Evolutionary conservation across 2,888 invertebrate species (phyloP), one percentile per base, ranked within the genome.

Genomic region (Catocala nupta): DNA sequence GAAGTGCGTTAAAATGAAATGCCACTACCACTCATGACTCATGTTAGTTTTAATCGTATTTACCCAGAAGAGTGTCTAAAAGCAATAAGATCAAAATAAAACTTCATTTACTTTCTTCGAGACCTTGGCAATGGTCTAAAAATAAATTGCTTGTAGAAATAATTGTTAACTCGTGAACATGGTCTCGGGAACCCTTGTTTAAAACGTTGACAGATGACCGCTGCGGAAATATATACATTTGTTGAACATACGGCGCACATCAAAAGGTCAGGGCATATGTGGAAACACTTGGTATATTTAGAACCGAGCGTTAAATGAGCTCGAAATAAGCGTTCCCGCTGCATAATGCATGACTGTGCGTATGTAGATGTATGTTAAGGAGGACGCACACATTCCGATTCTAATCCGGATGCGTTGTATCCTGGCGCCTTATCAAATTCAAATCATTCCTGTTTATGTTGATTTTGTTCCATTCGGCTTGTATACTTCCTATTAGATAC

Each of bases 191-290:
- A 81, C 82, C 82, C 81, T 81, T 79, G 79, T 83, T 81, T 75
- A 72, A 82, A 72, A 73, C 65, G 69, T 73, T 81, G 84, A 85
- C 84, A 84, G 82, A 84, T 81, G 87, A 83, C 85, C 81, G 81
- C 75, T 81, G 75, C 83, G 84, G 80, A 85, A 83, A 82, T 84
- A 16, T 12, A 51, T 50, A 80, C 80, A 83, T 84, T 83, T 80
- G 80, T 79, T 77, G 68, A 81, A 75, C 81, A 75, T 75, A 70
- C 77, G 75, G 77, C 74, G 66, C 68, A 78, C 81, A 80, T 81
- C 80, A 82, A 86, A 86, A 88, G 89, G 87, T 84, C 87, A 78
- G 71, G 66, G 65, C 76, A 75, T 74, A 68, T 81, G 80, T 81
- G 81, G 77, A 81, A 81, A 80, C 81, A 77, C 69, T 68, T 53